Evolutionary conservation across 2,113 vertebrate genomes (phyloP).

Genomic region (Uria lomvia): DNA sequence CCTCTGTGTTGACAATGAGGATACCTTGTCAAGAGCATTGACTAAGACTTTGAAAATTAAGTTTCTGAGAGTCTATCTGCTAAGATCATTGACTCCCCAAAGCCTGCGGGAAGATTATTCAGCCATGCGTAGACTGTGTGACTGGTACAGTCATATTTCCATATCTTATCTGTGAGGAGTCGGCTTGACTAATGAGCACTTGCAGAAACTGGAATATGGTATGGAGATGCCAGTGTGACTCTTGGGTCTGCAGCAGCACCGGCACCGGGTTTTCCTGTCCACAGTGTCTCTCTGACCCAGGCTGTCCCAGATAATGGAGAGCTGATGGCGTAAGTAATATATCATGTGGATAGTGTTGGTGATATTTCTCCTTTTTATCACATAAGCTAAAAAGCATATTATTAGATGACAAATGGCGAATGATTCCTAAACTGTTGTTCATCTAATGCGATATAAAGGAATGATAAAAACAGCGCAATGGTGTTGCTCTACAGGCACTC

Average conservation of each 20-base stretch:
- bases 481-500: neutral
- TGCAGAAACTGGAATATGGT: conserved; percentile 2
- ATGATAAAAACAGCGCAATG: neutral
- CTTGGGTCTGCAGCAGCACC: neutral
- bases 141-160: neutral
- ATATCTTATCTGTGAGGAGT: conserved; percentile 12
- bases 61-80: neutral
- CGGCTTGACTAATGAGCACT: neutral
- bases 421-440: neutral
- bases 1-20: neutral
- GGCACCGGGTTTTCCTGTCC: neutral
- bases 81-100: neutral
- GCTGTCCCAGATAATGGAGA: neutral
- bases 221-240: neutral
- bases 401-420: neutral
- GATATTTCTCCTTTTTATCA: neutral
- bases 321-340: neutral
- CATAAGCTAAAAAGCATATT: neutral
- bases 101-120: neutral
- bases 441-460: neutral
- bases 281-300: neutral
- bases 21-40: neutral
- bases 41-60: neutral
- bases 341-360: neutral
- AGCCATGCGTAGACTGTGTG: neutral